Evolutionary conservation across 2,888 invertebrate genomes (phyloP).

Genomic region (Priocnemis perturbator): DNA sequence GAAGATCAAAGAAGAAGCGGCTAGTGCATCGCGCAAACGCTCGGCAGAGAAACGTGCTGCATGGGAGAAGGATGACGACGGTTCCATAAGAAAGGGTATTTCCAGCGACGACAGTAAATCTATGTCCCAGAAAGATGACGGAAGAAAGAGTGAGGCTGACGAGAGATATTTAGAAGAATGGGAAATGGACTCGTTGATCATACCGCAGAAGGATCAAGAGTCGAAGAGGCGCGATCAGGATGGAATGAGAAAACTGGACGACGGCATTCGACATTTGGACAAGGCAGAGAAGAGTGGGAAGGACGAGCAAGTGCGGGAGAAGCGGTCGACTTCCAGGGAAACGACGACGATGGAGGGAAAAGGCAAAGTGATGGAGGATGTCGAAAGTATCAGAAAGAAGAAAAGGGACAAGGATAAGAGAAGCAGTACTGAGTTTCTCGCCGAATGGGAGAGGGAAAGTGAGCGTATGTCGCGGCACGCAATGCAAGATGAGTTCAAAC

Average conservation of each 20-base stretch:
- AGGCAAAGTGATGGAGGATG: constrained; percentile 43
- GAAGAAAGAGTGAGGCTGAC: constrained; percentile 29
- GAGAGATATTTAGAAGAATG: constrained; percentile 55
- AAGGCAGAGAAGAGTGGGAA: constrained; percentile 38
- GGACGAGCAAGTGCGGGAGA: constrained; percentile 30
- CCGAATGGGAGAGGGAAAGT: constrained; percentile 60
- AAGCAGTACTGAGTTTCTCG: constrained; percentile 50
- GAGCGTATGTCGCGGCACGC: constrained; percentile 45
- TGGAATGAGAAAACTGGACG: constrained; percentile 18
- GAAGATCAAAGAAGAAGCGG: constrained; percentile 45
- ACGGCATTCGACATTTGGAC: constrained; percentile 17
- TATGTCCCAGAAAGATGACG: constrained; percentile 17
- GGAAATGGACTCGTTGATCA: constrained; percentile 53
- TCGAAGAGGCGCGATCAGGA: constrained; percentile 22
- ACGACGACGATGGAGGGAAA: background rate
- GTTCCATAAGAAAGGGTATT: constrained; percentile 16
- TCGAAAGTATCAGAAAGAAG: constrained; percentile 44
- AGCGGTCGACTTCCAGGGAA: constrained; percentile 4
- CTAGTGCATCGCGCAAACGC: constrained; percentile 18
- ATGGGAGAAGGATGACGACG: constrained; percentile 33
- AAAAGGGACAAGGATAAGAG: constrained; percentile 43
- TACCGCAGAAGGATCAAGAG: constrained; percentile 42
- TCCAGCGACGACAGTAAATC: constrained; percentile 20
- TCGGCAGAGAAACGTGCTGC: constrained; percentile 30
- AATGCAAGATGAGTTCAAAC: constrained; percentile 34